Evolutionary conservation across 2,797 vertebrate species (phyloP).

Genomic region (Picus viridis): DNA sequence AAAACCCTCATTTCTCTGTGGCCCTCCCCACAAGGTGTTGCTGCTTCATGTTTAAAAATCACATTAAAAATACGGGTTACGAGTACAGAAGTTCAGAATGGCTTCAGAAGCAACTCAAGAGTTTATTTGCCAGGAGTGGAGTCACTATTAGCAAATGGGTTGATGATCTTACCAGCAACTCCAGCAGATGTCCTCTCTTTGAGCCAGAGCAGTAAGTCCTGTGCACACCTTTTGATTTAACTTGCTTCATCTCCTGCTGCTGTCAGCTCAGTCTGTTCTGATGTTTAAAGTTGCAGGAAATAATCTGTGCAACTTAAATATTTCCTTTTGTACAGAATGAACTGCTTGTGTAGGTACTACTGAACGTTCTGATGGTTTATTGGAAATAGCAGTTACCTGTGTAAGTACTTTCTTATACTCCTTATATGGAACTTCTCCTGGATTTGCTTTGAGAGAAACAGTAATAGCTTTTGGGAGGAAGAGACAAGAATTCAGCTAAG

Average conservation of each 20-base stretch:
- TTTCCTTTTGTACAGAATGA: background rate
- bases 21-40: background rate
- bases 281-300: background rate
- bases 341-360: background rate
- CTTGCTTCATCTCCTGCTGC: background rate
- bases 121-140: background rate
- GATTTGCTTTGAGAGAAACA: slow-evolving; percentile 28
- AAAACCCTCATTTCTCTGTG: background rate
- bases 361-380: background rate
- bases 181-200: background rate
- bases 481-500: slow-evolving; percentile 2
- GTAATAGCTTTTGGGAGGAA: background rate
- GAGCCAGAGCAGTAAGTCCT: background rate
- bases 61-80: background rate
- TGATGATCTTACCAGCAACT: background rate
- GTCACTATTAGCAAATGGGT: background rate
- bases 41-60: background rate
- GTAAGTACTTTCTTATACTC: background rate
- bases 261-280: background rate
- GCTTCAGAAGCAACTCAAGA: background rate
- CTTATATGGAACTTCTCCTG: slow-evolving; percentile 9
- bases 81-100: background rate
- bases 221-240: background rate
- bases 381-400: slow-evolving; percentile 12
- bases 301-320: background rate